Conservation (phyloP, 2,888 invertebrate genomes). For the Nasonia oneida region DNA sequence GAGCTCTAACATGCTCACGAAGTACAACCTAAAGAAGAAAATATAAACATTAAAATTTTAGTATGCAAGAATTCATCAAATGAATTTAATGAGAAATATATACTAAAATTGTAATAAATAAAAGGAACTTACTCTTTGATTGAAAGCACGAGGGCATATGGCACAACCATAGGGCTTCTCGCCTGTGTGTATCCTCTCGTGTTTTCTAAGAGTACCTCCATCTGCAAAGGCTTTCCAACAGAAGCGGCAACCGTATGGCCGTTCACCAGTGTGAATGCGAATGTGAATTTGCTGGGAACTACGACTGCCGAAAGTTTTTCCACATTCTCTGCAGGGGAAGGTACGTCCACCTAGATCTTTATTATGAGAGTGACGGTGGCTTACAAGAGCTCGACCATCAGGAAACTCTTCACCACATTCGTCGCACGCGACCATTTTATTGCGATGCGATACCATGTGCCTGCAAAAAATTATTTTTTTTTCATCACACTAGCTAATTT, state of each 20-base stretch:
- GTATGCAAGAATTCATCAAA: background rate
- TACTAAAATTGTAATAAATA: background rate
- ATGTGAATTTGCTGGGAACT: constrained; percentile 93
- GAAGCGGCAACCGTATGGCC: constrained; percentile 91
- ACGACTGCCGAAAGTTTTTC: constrained; percentile 92
- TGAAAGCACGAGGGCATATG: constrained; percentile 92
- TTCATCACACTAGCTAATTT: background rate
- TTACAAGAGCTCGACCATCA: constrained; percentile 85
- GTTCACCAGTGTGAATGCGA: constrained; percentile 91
- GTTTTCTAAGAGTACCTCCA: constrained; percentile 91
- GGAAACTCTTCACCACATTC: constrained; percentile 87
- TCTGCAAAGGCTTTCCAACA: constrained; percentile 95
- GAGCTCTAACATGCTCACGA: constrained; percentile 91
- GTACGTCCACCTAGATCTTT: constrained; percentile 82
- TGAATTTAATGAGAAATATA: background rate
- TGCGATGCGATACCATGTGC: constrained; percentile 86
- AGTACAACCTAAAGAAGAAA: constrained; percentile 83
- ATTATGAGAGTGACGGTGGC: constrained; percentile 85
- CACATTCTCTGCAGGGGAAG: constrained; percentile 91
- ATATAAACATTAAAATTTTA: background rate
- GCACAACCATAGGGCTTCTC: constrained; percentile 94
- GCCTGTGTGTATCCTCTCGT: constrained; percentile 92
- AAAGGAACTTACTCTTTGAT: constrained; percentile 83
- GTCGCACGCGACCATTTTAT: constrained; percentile 86
- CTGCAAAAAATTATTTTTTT: constrained; percentile 72